Evolutionary conservation across 2,888 invertebrate genomes (phyloP).

Genomic region (Drosophila cognata): DNA sequence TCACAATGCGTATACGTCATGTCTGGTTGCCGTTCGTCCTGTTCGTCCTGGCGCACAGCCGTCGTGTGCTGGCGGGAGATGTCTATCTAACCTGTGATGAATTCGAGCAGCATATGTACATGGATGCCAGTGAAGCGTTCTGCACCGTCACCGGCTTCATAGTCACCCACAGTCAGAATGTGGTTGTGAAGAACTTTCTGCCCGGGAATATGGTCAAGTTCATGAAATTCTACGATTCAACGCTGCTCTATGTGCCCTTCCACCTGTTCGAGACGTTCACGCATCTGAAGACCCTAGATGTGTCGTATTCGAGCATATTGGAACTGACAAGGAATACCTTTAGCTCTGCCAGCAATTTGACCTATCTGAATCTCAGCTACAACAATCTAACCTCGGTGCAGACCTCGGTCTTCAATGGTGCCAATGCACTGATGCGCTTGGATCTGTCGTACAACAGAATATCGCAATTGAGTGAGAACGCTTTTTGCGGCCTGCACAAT

Average conservation of each 20-base stretch:
- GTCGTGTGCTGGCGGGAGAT: constrained; percentile 68
- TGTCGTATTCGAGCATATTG: constrained; percentile 82
- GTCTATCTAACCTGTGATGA: constrained; percentile 84
- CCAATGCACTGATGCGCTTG: constrained; percentile 79
- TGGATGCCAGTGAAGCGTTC: constrained; percentile 76
- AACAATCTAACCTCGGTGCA: constrained; percentile 82
- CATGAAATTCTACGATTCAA: constrained; percentile 84
- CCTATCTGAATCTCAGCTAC: constrained; percentile 81
- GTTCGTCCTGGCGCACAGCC: constrained; percentile 18
- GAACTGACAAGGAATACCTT: constrained; percentile 83
- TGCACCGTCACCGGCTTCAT: constrained; percentile 83
- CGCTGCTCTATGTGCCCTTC: constrained; percentile 82
- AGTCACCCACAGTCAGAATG: constrained; percentile 83
- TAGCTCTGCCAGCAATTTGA: constrained; percentile 80
- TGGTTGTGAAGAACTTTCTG: constrained; percentile 78
- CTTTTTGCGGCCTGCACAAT: constrained; percentile 80
- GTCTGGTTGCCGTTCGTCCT: constrained; percentile 13
- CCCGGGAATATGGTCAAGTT: constrained; percentile 81
- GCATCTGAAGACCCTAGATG: constrained; percentile 81
- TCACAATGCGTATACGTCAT: constrained; percentile 45
- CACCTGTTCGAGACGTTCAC: constrained; percentile 83
- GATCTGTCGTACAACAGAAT: constrained; percentile 83
- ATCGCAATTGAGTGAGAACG: constrained; percentile 74
- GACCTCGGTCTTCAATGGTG: constrained; percentile 83
- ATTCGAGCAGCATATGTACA: constrained; percentile 81